A percentile compares a stretch with the other conserved stretches of the same genome.
phyloP scores from a whole-genome alignment of 2,113 vertebrate genomes.

The Cephalopholis sonnerati region DNA sequence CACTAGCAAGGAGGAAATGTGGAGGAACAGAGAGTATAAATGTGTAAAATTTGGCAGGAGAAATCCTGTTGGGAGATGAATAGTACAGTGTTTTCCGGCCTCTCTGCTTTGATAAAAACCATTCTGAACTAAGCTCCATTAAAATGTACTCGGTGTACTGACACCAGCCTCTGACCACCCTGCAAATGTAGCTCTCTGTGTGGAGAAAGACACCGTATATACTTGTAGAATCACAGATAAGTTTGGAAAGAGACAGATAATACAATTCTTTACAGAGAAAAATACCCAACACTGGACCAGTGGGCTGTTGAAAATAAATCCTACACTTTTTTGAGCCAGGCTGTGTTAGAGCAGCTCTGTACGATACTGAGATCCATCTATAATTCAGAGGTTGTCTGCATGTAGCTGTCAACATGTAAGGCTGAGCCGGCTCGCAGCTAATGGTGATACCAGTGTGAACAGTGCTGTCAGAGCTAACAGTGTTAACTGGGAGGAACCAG shows the following conservation, averaged over 20 bases:
- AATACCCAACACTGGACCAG: background rate
- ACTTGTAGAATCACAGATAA: background rate
- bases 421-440: too few relatives aligned
- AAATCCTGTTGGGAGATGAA: constrained; percentile 58
- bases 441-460: too few relatives aligned
- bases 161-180: constrained; percentile 38
- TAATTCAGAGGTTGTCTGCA: too few relatives aligned
- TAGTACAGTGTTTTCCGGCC: constrained; percentile 51
- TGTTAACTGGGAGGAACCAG: too few relatives aligned
- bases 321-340: background rate
- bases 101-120: constrained; percentile 55
- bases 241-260: constrained; percentile 5
- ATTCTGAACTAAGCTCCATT: constrained; percentile 45
- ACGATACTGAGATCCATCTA: too few relatives aligned
- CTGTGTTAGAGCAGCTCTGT: too few relatives aligned
- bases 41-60: constrained; percentile 23
- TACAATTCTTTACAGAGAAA: background rate
- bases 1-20: background rate
- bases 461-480: too few relatives aligned
- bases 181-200: constrained; percentile 4
- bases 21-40: background rate
- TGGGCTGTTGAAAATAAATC: background rate
- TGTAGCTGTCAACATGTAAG: too few relatives aligned
- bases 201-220: background rate
- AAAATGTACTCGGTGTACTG: constrained; percentile 51